Evolutionary conservation across 2,888 invertebrate species (phyloP).

Genomic region (Penaeus monodon): DNA sequence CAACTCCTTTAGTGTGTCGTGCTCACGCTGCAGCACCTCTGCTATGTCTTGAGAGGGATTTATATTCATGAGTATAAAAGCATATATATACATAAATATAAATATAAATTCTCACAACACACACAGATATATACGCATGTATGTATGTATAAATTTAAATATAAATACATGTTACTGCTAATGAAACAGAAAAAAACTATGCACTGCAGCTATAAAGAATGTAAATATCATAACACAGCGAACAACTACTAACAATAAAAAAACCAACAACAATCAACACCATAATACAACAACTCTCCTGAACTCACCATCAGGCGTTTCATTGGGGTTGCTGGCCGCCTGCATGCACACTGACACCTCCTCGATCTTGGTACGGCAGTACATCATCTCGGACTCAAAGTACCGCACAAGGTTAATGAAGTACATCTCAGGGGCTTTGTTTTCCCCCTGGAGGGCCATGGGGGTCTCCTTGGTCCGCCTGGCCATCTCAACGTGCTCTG

Average conservation of each 20-base stretch:
- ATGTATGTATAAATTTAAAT: too few species aligned
- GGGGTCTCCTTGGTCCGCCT: slow-evolving; percentile 63
- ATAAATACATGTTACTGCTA: too few species aligned
- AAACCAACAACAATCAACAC: too few species aligned
- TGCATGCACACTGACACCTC: slow-evolving; percentile 63
- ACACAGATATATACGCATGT: neutral
- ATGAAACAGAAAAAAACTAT: too few species aligned
- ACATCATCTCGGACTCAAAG: slow-evolving; percentile 62
- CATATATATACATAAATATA: neutral
- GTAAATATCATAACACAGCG: too few species aligned
- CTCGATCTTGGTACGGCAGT: slow-evolving; percentile 62
- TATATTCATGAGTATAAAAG: neutral
- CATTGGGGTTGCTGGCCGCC: slow-evolving; percentile 41
- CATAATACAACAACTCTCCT: neutral
- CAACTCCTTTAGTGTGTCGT: slow-evolving; percentile 59
- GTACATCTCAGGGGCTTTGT: slow-evolving; percentile 61
- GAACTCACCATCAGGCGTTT: slow-evolving; percentile 52
- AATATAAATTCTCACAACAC: neutral
- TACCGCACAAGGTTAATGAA: slow-evolving; percentile 55
- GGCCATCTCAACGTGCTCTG: slow-evolving; percentile 64
- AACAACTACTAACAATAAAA: too few species aligned
- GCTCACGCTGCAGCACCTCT: slow-evolving; percentile 60
- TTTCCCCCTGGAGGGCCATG: slow-evolving; percentile 61
- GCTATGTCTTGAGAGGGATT: slow-evolving; percentile 30
- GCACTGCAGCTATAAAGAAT: too few species aligned